Base-by-base conservation (phyloP, 1,140 invertebrate species). In the Drosophila orena region DNA sequence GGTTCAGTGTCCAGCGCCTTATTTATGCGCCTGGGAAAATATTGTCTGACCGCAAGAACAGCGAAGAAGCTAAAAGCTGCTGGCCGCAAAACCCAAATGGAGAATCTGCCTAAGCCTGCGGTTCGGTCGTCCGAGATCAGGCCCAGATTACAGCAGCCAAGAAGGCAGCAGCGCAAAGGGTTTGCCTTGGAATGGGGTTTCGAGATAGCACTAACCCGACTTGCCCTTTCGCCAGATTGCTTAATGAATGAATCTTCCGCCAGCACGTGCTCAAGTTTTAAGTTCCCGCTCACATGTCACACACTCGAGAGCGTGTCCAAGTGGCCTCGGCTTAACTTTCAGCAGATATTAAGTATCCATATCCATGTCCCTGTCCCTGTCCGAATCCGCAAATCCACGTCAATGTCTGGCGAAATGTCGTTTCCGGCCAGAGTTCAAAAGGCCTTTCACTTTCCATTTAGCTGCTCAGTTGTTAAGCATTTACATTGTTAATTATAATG, bases 21-120 rank as follows among this genome's bases (percentile, higher is more conserved):
- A 78, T 78, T 78, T 77, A 78, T 77, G 75, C 74, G 75, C 75
- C 75, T 78, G 75, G 75, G 75, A 78, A 78, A 78, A 77, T 71
- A 78, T 62, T 77, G 73, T 47, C 62, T 77, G 74, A 77, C 74
- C 74, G 37, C 74, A 77, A 68, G 64, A 53, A 47, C 20, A 40
- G 54, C 38, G 44, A 49, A 35, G 46, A 52, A 71, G 60, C 54
- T 52, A 17, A 49, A 49, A 52, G 27, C 42, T 43, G 42, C 42
- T 43, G 42, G 42, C 42, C 42, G 42, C 34, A 43, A 49, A 59
- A 35, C 17, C 61, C 34, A 43, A 73, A 60, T 54, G 49, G 57
- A 62, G 69, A 55, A 46, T 60, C 50, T 46, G 72, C 27, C 71
- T 64, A 75, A 74, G 72, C 47, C 50, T 77, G 73, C 58, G 73